Evolutionary conservation across 2,888 invertebrate genomes (phyloP).

Genomic region (Habrosyne pyritoides): DNA sequence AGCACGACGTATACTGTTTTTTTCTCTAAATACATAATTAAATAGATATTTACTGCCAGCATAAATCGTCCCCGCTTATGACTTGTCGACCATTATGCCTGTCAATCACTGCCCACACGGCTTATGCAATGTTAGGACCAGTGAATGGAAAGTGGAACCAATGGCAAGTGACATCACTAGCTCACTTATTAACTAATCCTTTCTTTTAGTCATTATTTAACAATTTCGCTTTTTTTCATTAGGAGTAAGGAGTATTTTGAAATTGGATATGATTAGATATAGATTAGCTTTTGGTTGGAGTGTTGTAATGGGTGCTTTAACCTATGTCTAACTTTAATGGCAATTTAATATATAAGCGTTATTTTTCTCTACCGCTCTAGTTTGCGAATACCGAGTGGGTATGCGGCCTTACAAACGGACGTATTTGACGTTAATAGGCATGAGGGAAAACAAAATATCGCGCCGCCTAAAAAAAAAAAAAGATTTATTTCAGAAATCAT

Average conservation of each 20-base stretch:
- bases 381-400: too few relatives aligned
- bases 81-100: conserved; percentile 19
- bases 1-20: too few relatives aligned
- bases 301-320: not conserved
- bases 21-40: too few relatives aligned
- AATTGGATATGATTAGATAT: too few relatives aligned
- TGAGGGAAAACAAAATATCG: too few relatives aligned
- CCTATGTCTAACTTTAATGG: not conserved
- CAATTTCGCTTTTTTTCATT: conserved; percentile 4
- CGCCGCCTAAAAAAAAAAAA: too few relatives aligned
- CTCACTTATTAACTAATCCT: conserved; percentile 6
- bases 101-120: conserved; percentile 53
- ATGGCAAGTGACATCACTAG: conserved; percentile 13
- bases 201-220: conserved; percentile 6
- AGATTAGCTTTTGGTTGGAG: not conserved
- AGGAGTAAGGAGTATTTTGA: not conserved
- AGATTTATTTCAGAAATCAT: too few relatives aligned
- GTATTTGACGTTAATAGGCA: too few relatives aligned
- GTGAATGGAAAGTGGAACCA: conserved; percentile 42
- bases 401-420: too few relatives aligned
- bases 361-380: too few relatives aligned
- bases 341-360: too few relatives aligned
- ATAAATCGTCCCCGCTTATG: conserved; percentile 30
- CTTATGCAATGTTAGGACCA: conserved; percentile 49
- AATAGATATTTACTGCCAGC: too few relatives aligned